Conservation (phyloP, 2,113 vertebrate genomes). For the Pseudolaguvia tuberculata region DNA sequence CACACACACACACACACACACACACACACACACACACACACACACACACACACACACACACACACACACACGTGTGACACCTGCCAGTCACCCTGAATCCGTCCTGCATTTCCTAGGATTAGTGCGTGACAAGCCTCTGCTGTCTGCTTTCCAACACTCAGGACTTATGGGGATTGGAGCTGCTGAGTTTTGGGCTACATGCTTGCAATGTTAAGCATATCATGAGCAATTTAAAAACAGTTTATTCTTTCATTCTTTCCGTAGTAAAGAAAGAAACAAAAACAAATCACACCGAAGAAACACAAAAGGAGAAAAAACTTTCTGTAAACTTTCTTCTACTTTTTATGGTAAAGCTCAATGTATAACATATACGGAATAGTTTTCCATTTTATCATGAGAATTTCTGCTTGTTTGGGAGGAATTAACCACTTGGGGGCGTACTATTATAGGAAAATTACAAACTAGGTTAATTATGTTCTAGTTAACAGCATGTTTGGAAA, state of each 20-base stretch:
- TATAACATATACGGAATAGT: neutral
- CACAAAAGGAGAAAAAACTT: neutral
- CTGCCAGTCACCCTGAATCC: constrained; percentile 43
- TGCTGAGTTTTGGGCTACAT: constrained; percentile 25
- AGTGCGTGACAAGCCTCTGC: constrained; percentile 28
- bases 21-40: no score
- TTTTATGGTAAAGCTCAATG: neutral
- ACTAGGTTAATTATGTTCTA: neutral
- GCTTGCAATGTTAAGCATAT: constrained; percentile 39
- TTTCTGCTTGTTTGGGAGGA: neutral
- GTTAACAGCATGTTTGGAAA: neutral
- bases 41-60: constrained; percentile 28
- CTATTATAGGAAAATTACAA: neutral
- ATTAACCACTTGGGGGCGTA: neutral
- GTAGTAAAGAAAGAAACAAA: constrained; percentile 19
- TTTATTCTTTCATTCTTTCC: constrained; percentile 39
- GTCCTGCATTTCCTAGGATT: constrained; percentile 37
- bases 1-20: no score
- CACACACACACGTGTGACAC: constrained; percentile 25
- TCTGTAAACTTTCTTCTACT: constrained; percentile 14
- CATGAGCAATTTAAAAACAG: constrained; percentile 23
- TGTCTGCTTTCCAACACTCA: constrained; percentile 20
- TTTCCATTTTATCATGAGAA: neutral
- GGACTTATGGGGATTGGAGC: constrained; percentile 34
- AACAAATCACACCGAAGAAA: constrained; percentile 13